phyloP scores from a whole-genome alignment of 1,140 invertebrate species.

The Bursaphelenchus mucronatus region DNA sequence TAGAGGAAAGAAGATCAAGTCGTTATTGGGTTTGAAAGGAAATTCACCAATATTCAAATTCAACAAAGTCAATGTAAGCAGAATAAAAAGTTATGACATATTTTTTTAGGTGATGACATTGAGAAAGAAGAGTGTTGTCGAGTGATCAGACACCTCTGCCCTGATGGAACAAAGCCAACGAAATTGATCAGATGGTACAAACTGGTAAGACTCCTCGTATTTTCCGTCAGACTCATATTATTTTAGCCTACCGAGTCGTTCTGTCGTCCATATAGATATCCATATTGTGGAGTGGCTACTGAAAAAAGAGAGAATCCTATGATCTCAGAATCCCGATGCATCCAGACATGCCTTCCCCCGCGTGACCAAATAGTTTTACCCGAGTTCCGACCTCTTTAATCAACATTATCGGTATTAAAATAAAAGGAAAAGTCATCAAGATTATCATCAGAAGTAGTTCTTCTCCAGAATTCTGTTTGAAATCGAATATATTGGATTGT shows the following conservation, averaged over 20 bases:
- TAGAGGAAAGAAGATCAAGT: not conserved
- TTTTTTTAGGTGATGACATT: slow-evolving; percentile 1
- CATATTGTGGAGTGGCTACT: not conserved
- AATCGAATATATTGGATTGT: not conserved
- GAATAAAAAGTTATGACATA: not conserved
- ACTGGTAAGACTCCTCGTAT: not conserved
- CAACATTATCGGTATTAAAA: not conserved
- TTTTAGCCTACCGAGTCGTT: not conserved
- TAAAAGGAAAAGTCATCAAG: not conserved
- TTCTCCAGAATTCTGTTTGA: not conserved
- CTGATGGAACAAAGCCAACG: slow-evolving; percentile 1
- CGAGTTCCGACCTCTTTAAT: not conserved
- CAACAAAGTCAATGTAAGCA: not conserved
- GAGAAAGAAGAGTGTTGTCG: slow-evolving; percentile 1
- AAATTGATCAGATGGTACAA: not conserved
- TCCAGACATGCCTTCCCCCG: not conserved
- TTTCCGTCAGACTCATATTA: not conserved
- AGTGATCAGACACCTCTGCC: not conserved
- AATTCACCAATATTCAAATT: not conserved
- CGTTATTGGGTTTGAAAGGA: not conserved
- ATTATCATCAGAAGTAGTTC: not conserved
- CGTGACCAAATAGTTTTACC: not conserved
- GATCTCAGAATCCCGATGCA: not conserved
- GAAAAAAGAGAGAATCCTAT: not conserved
- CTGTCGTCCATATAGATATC: not conserved